phyloP scores from a whole-genome alignment of 1,140 invertebrate species.

The Lucilia cuprina region DNA sequence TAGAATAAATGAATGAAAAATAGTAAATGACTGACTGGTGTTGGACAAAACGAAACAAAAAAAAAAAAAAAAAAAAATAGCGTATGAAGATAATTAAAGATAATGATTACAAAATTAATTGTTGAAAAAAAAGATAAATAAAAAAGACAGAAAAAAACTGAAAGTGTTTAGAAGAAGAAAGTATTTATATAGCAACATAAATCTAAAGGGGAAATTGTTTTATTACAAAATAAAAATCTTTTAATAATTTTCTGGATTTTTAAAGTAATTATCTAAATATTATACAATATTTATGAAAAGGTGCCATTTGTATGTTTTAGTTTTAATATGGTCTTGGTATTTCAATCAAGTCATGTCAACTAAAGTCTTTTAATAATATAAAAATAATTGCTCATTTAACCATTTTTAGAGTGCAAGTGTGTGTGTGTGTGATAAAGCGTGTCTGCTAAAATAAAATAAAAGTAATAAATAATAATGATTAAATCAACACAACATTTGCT shows the following conservation, averaged over 20 bases:
- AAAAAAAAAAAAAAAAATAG: no score
- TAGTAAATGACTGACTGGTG: background rate
- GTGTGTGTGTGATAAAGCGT: background rate
- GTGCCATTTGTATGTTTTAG: background rate
- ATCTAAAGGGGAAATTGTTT: background rate
- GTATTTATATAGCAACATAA: background rate
- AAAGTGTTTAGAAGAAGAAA: conserved; percentile 2
- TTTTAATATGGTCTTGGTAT: background rate
- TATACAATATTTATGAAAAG: background rate
- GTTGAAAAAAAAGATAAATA: background rate
- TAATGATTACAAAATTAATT: background rate
- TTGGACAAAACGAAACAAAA: no score
- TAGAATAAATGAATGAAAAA: background rate
- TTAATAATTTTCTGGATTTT: no score
- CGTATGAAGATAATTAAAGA: background rate
- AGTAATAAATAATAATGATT: background rate
- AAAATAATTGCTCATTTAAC: background rate
- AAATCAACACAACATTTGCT: background rate
- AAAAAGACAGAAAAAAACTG: background rate
- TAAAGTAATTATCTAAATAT: background rate
- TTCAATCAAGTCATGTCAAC: background rate
- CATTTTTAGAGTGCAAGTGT: background rate
- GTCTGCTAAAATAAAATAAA: background rate
- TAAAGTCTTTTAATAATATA: background rate
- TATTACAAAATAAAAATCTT: no score